Evolutionary conservation across 2,113 vertebrate species (phyloP).

Genomic region (Cettia cetti): DNA sequence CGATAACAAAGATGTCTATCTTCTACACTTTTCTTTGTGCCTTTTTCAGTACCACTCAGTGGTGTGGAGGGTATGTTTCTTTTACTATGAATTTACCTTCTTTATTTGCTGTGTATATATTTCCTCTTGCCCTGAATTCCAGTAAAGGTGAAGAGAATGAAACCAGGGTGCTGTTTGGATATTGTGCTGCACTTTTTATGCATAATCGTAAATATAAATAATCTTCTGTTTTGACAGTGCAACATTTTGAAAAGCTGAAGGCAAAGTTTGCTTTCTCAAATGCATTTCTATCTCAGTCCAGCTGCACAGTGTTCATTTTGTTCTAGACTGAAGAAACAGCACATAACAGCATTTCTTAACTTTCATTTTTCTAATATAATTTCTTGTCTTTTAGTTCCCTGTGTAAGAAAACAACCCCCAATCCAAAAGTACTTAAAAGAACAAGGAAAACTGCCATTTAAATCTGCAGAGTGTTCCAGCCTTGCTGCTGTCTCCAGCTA

Average conservation of each 20-base stretch:
- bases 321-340: neutral
- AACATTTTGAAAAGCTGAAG: neutral
- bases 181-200: neutral
- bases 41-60: neutral
- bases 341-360: neutral
- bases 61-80: neutral
- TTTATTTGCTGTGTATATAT: neutral
- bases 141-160: neutral
- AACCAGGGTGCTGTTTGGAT: neutral
- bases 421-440: neutral
- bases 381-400: neutral
- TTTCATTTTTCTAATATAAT: neutral
- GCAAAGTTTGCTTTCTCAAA: neutral
- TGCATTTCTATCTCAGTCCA: neutral
- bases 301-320: neutral
- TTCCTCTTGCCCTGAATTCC: neutral
- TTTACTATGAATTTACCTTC: neutral
- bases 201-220: neutral
- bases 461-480: neutral
- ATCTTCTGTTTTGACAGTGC: neutral
- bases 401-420: neutral
- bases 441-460: neutral
- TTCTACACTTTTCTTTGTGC: neutral
- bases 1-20: neutral
- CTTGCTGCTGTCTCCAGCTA: neutral